Conservation (phyloP, 2,888 invertebrate genomes). For the Blastobasis lacticolella region DNA sequence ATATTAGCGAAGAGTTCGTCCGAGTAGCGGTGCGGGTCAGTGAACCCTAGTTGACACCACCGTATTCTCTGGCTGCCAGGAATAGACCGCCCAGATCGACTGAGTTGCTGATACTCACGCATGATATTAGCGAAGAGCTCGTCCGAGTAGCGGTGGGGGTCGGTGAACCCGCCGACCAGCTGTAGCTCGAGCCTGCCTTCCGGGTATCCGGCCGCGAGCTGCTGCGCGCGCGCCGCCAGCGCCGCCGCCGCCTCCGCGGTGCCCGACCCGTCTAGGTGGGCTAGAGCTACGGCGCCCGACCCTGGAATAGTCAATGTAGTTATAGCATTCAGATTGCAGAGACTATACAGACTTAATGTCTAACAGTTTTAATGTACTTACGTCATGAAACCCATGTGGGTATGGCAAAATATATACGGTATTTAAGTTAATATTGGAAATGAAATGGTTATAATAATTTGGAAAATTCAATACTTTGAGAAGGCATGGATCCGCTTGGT, state of each 20-base stretch:
- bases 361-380: too few species aligned
- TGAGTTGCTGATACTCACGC: conserved; percentile 63
- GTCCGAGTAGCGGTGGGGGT: conserved; percentile 89
- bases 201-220: conserved; percentile 88
- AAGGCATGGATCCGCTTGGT: too few species aligned
- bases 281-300: conserved; percentile 90
- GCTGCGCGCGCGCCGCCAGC: conserved; percentile 90
- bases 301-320: too few species aligned
- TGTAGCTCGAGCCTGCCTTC: conserved; percentile 93
- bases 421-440: too few species aligned
- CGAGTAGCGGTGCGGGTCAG: conserved; percentile 88
- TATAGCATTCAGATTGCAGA: too few species aligned
- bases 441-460: too few species aligned
- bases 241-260: conserved; percentile 87
- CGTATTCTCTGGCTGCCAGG: too few species aligned
- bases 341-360: too few species aligned
- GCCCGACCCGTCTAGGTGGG: conserved; percentile 89
- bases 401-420: too few species aligned
- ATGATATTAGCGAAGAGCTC: conserved; percentile 92
- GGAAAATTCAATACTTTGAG: too few species aligned
- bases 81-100: too few species aligned
- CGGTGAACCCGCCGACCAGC: conserved; percentile 92
- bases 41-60: conserved; percentile 77
- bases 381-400: too few species aligned
- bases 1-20: conserved; percentile 92